phyloP scores from a whole-genome alignment of 2,888 invertebrate species.

The Sepiola atlantica region DNA sequence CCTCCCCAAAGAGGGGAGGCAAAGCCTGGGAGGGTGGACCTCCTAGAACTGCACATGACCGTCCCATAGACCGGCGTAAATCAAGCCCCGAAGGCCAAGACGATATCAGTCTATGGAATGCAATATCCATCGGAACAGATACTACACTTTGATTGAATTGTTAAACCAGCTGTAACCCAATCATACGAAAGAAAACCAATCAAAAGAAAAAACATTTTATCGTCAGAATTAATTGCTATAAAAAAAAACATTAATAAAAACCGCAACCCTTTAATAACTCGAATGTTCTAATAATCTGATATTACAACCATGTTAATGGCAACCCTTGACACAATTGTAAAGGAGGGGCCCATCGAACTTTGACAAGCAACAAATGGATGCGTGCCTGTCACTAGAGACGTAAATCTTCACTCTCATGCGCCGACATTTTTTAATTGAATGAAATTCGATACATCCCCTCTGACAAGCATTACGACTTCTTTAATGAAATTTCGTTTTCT shows the following conservation, averaged over 20 bases:
- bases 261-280: too few species aligned
- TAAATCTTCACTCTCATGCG: neutral
- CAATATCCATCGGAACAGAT: too few species aligned
- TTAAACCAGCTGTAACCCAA: too few species aligned
- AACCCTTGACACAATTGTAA: neutral
- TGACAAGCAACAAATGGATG: constrained; percentile 16
- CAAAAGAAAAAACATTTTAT: neutral
- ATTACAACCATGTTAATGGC: constrained; percentile 2
- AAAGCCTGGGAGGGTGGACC: too few species aligned
- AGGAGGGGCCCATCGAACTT: neutral
- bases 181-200: too few species aligned
- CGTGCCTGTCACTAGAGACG: neutral
- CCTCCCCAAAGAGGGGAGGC: too few species aligned
- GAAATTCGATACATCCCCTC: constrained; percentile 3
- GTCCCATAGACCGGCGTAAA: too few species aligned
- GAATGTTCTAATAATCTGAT: neutral
- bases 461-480: neutral
- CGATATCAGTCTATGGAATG: too few species aligned
- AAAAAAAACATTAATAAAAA: neutral
- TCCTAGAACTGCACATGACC: too few species aligned
- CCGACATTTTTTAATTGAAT: neutral
- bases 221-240: neutral
- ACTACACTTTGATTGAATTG: too few species aligned
- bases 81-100: too few species aligned
- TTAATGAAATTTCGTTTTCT: neutral